phyloP scores from a whole-genome alignment of 2,113 vertebrate genomes.

The Macroglossus sobrinus region DNA sequence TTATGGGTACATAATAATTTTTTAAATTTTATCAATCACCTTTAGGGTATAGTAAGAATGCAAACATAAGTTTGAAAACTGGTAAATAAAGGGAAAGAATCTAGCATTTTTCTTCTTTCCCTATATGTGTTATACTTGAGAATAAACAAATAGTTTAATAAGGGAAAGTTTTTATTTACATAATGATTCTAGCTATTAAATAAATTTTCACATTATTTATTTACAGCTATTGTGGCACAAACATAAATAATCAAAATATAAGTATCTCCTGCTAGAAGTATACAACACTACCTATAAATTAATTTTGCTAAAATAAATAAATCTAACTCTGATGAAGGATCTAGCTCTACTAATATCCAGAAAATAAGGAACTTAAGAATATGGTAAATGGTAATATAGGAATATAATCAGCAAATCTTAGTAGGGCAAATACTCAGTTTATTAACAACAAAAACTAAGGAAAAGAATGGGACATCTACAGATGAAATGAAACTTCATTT shows the following conservation, averaged over 20 bases:
- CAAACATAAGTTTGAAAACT: not conserved
- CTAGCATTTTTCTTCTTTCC: not conserved
- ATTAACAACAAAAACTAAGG: not conserved
- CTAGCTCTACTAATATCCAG: not conserved
- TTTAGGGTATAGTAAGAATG: not conserved
- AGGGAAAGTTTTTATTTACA: not conserved
- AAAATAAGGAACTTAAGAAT: not conserved
- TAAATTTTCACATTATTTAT: not conserved
- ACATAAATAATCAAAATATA: not conserved
- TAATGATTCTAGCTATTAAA: not conserved
- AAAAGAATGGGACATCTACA: not conserved
- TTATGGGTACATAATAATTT: not conserved
- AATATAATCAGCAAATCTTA: not conserved
- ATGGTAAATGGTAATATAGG: not conserved
- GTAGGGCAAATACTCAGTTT: not conserved
- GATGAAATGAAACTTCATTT: not conserved
- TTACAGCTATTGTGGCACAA: not conserved
- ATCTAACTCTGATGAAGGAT: not conserved
- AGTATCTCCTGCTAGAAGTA: not conserved
- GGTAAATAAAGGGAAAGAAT: not conserved
- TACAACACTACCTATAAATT: not conserved
- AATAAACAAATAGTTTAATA: not conserved
- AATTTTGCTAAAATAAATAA: conserved; percentile 18
- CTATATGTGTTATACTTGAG: not conserved
- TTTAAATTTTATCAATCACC: not conserved